Base-by-base conservation (phyloP, 2,888 invertebrate species). In the Meteorus cinctellus region DNA sequence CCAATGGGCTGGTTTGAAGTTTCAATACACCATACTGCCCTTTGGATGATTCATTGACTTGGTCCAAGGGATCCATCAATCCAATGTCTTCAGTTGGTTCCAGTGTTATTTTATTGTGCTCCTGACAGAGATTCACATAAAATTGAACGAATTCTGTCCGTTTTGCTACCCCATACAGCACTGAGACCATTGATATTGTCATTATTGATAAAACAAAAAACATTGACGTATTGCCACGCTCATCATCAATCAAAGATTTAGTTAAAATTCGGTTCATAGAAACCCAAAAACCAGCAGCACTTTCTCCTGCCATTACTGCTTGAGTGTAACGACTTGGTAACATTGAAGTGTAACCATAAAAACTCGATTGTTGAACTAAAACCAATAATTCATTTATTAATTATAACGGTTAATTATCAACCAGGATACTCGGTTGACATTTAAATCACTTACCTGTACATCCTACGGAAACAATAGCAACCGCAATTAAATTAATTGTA, bases 231-330 rank as follows among this genome's bases (percentile, higher is more conserved):
- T 96, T 97, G 51, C 94, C 92, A 55, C 93, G 92, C 72, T 96
- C 94, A 84, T 96, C 94, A 74, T 93, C 91, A 76, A 97, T 92
- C 62, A 95, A 90, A 77, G 95, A 92, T 88, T 97, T 97, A 0
- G 97, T 97, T 68, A 95, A 87, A 77, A 97, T 95, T 31, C 97
- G 92, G 87, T 96, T 96, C 62, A 94, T 90, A 29, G 97, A 97
- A 27, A 97, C 96, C 90, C 96, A 93, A 80, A 97, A 94, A 2
- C 97, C 97, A 27, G 97, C 96, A 12, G 94, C 94, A 91, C 97
- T 97, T 92, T 97, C 97, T 77, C 97, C 97, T 5, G 96, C 95
- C 97, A 97, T 97, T 1, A 97, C 96, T 45, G 97, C 97, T 89
- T 97, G 97, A 0, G 97, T 97, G 86, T 97, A 97, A 80, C 95